These are phyloP conservation scores for Bradypodion ventrale DNA, from an alignment of 2,797 vertebrate genomes.

Conservation along the genomic window DNA sequence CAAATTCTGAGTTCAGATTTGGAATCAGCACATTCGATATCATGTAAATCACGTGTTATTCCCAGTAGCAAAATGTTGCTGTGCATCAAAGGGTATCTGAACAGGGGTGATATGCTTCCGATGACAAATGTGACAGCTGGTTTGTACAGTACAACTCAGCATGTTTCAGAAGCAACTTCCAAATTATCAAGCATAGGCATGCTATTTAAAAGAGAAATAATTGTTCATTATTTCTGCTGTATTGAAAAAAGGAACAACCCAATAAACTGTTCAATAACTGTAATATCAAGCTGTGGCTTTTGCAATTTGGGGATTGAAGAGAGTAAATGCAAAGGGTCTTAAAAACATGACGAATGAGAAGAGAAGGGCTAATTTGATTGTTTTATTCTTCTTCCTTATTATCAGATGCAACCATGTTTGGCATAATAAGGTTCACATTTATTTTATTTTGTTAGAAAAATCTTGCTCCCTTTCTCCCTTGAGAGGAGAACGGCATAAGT, in stretches of 20 bases:
- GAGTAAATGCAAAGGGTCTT: neutral
- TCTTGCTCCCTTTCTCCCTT: neutral
- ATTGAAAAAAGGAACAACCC: neutral
- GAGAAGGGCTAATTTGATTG: neutral
- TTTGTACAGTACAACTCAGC: neutral
- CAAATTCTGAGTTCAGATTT: no score
- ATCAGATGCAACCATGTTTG: neutral
- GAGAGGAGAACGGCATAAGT: neutral
- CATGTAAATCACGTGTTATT: no score
- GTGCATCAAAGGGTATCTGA: neutral
- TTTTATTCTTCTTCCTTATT: slow-evolving; percentile 4
- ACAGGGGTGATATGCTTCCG: neutral
- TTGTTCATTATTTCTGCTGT: neutral
- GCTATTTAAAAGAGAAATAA: no score
- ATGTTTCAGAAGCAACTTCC: neutral
- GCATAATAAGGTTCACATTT: neutral
- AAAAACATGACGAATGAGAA: neutral
- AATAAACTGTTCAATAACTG: neutral
- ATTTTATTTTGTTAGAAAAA: slow-evolving; percentile 6
- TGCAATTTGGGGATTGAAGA: neutral
- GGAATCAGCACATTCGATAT: no score
- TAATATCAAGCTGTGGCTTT: neutral
- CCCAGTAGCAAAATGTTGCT: no score
- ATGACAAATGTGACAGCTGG: neutral
- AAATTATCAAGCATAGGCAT: no score